Conservation (phyloP, 2,888 invertebrate genomes). For the Ectemnius cavifrons region DNA sequence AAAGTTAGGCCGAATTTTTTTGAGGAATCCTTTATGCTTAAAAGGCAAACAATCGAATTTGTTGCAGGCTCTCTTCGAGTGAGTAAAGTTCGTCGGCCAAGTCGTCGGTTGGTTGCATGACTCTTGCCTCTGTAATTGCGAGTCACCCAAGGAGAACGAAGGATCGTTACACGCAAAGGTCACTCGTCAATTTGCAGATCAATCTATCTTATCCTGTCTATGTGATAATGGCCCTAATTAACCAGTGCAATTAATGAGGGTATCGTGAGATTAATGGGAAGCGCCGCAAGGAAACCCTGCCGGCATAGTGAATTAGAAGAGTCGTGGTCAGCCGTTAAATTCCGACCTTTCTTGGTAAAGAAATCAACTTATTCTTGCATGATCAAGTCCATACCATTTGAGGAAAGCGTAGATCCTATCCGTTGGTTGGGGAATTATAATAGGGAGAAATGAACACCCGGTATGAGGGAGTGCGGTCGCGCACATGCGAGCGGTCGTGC, state of each 20-base stretch:
- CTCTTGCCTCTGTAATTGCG: slow-evolving; percentile 58
- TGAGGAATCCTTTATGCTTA: slow-evolving; percentile 15
- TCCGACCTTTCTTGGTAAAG: too few relatives aligned
- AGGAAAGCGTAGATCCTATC: too few relatives aligned
- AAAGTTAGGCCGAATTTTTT: not conserved
- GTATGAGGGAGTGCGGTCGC: slow-evolving; percentile 36
- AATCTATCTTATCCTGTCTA: slow-evolving; percentile 41
- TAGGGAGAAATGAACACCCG: slow-evolving; percentile 41
- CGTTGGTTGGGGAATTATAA: too few relatives aligned
- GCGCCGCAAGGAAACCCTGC: too few relatives aligned
- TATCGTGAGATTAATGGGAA: too few relatives aligned
- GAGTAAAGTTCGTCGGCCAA: slow-evolving; percentile 14
- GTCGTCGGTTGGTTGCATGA: slow-evolving; percentile 39
- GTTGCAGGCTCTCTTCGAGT: slow-evolving; percentile 29
- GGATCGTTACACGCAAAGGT: slow-evolving; percentile 58
- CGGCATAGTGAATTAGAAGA: too few relatives aligned
- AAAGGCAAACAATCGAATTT: slow-evolving; percentile 26
- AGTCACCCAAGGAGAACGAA: slow-evolving; percentile 53
- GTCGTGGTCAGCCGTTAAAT: too few relatives aligned
- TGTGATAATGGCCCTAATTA: slow-evolving; percentile 41
- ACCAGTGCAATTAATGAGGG: too few relatives aligned
- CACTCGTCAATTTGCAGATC: slow-evolving; percentile 46
- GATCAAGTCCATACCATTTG: too few relatives aligned
- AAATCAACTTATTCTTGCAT: too few relatives aligned
- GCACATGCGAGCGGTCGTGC: slow-evolving; percentile 34